Percentiles rank a stretch among this genome's conserved stretches.
Conservation (phyloP, 2,113 vertebrate genomes). For the Lasiurus cinereus region DNA sequence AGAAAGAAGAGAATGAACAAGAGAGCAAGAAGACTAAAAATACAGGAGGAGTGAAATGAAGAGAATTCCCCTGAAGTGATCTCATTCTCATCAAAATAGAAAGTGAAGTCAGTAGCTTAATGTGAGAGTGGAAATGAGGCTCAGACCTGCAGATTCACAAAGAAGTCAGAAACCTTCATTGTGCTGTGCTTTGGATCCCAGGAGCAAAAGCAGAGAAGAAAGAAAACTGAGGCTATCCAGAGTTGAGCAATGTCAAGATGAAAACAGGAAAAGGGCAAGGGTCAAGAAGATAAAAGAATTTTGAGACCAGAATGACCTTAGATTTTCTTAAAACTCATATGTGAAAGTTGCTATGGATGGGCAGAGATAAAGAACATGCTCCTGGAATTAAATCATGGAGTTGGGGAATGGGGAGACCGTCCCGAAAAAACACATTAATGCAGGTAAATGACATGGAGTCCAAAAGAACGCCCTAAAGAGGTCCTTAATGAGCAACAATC, state of each 20-base stretch:
- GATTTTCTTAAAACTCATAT: neutral
- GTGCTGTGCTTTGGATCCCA: neutral
- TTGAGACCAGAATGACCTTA: neutral
- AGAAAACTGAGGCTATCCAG: constrained; percentile 8
- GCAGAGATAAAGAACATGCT: neutral
- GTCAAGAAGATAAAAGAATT: constrained; percentile 40
- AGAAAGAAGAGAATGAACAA: neutral
- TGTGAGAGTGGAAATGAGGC: neutral
- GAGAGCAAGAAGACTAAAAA: neutral
- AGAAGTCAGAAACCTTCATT: neutral
- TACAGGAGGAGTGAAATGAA: neutral
- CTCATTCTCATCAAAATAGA: constrained; percentile 9
- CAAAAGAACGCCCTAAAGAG: neutral
- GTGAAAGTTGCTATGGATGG: neutral
- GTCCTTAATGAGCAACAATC: neutral
- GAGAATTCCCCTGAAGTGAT: neutral
- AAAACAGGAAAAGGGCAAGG: constrained; percentile 11
- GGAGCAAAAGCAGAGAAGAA: neutral
- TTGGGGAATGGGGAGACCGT: no score
- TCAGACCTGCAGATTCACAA: neutral
- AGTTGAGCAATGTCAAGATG: neutral
- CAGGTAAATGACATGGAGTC: neutral
- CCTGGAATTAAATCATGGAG: neutral
- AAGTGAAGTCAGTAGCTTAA: neutral
- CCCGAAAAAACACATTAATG: neutral